Percentiles rank a stretch among this genome's conserved stretches.
These are phyloP conservation scores for Nephrotoma flavescens DNA, from an alignment of 2,888 invertebrate genomes.

Conservation along the genomic window DNA sequence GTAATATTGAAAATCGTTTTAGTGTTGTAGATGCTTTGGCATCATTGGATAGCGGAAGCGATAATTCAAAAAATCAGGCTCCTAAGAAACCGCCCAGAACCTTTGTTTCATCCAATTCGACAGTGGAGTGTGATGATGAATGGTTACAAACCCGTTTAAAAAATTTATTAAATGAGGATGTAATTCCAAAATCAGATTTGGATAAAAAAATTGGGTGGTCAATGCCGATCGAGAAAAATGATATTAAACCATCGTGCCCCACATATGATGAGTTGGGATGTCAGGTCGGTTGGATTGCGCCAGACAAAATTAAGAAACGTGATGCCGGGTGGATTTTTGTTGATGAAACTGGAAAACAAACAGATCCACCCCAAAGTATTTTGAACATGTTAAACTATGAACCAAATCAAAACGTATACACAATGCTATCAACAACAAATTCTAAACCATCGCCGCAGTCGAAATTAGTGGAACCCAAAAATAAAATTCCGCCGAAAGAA, in stretches of 20 bases:
- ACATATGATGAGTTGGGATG: not conserved
- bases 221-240: not conserved
- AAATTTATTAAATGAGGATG: not conserved
- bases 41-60: not conserved
- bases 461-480: not conserved
- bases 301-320: not conserved
- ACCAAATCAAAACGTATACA: not conserved
- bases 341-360: not conserved
- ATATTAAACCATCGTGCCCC: not conserved
- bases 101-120: constrained; percentile 11
- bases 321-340: not conserved
- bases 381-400: constrained; percentile 10
- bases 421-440: not conserved
- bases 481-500: constrained; percentile 18
- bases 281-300: constrained; percentile 11
- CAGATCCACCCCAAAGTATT: not conserved
- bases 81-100: constrained; percentile 29
- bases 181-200: not conserved
- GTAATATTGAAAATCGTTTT: not conserved
- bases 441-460: not conserved
- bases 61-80: not conserved
- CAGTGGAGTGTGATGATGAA: not conserved
- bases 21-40: not conserved
- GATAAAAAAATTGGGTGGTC: not conserved
- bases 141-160: not conserved